Base-by-base conservation (phyloP, 1,140 invertebrate species). In the Linepithema humile region DNA sequence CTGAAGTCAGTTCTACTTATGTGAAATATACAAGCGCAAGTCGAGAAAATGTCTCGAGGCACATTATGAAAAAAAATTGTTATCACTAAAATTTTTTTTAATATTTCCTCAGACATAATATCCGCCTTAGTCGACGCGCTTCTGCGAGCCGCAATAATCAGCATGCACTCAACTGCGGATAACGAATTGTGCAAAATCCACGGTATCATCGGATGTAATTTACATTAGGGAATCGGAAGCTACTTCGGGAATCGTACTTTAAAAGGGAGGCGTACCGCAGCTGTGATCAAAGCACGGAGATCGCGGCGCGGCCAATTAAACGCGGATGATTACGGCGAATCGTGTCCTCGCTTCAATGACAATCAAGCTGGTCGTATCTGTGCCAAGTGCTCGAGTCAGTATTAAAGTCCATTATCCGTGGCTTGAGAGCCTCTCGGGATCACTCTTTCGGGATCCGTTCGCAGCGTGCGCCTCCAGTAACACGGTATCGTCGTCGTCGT, bases 401-500 rank as follows among this genome's bases (percentile, higher is more conserved):
- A 64, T 64, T 12, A 43, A 3, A 15, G 10, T 35, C 4, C 29
- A 73, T 82, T 82, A 82, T 74, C 43, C 20, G 53, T 29, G 15
- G 38, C 32, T 17, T n/a, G 9, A 45, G 5, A 35, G 23, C 35
- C 55, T 40, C 10, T 23, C 38, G 17, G 17, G 12, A 29, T 69
- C 26, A 23, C 35, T 84, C 43, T 48, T 55, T 72, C 60, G 65
- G 57, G 70, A 57, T 77, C 48, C 48, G 69, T 35, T 32, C 53
- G 69, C 29, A 32, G 62, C 59, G 75, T 53, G 48, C 48, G 70
- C 75, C 60, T 82, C 45, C 29, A 78, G 64, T 45, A 57, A 29
- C 50, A 65, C 70, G 69, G 29, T 35, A 40, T 83, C 73, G 80
- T 73, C 75, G 67, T 69, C 53, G 67, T 60, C 53, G 50, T 86